Evolutionary conservation across 1,140 invertebrate genomes (phyloP).

Genomic region (Pemphigus obesinymphae): DNA sequence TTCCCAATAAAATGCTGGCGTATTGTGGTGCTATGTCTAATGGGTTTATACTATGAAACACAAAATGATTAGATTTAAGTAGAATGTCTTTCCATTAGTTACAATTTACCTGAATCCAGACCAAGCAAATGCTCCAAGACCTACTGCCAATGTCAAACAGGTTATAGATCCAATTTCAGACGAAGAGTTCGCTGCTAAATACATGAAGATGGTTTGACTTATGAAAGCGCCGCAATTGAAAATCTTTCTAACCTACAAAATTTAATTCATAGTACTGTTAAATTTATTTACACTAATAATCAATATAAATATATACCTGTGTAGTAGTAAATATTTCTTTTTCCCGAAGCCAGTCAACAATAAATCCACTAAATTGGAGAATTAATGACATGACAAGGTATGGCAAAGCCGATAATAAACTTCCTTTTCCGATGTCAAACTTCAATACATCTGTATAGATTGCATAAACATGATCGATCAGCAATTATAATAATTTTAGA

Average conservation of each 20-base stretch:
- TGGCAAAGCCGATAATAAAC: constrained; percentile 75
- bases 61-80: constrained; percentile 48
- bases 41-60: constrained; percentile 68
- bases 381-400: constrained; percentile 80
- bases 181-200: constrained; percentile 64
- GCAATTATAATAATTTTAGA: neutral
- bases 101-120: constrained; percentile 68
- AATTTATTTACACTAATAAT: neutral
- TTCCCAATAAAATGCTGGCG: constrained; percentile 77
- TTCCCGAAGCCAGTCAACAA: constrained; percentile 71
- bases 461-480: no score
- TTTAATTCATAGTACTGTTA: neutral
- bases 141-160: constrained; percentile 78
- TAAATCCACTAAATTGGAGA: constrained; percentile 69
- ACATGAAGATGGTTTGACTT: constrained; percentile 79
- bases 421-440: constrained; percentile 69
- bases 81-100: neutral
- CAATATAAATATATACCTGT: constrained; percentile 48
- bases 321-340: constrained; percentile 65
- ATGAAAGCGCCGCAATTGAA: constrained; percentile 76
- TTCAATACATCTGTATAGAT: constrained; percentile 65
- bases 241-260: constrained; percentile 59
- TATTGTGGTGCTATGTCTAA: constrained; percentile 80
- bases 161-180: constrained; percentile 63
- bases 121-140: constrained; percentile 83